Conservation (phyloP, 2,797 vertebrate genomes). For the Oreochromis mossambicus region DNA sequence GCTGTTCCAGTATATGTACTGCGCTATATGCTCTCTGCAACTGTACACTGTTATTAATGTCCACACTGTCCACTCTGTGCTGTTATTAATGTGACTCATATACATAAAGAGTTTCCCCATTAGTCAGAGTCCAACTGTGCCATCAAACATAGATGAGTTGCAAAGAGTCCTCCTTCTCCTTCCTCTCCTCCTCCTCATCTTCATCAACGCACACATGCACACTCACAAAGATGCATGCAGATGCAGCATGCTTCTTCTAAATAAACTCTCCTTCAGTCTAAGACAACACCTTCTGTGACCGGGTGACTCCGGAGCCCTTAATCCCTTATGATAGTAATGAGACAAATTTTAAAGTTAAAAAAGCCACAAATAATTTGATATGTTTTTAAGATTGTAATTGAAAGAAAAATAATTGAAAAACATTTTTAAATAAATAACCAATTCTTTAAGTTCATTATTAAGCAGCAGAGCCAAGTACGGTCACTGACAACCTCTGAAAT, state of each 20-base stretch:
- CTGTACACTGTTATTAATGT: slow-evolving; percentile 64
- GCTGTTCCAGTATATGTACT: slow-evolving; percentile 9
- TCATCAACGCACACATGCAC: not conserved
- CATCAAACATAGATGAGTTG: slow-evolving; percentile 51
- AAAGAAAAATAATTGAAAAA: not conserved
- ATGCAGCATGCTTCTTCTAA: not conserved
- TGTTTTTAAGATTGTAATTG: not conserved
- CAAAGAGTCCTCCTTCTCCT: not conserved
- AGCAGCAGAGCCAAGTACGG: not conserved
- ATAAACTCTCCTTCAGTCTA: not conserved
- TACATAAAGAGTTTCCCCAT: slow-evolving; percentile 73
- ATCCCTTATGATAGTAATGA: not conserved
- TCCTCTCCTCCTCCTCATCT: not conserved
- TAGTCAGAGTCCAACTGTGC: slow-evolving; percentile 71
- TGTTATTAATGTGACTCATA: slow-evolving; percentile 78
- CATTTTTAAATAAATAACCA: not conserved
- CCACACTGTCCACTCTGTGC: slow-evolving; percentile 53
- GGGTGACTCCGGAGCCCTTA: not conserved
- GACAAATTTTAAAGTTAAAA: not conserved
- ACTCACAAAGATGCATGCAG: not conserved
- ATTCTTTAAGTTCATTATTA: not conserved
- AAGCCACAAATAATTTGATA: not conserved
- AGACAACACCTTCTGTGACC: not conserved
- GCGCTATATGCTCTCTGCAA: slow-evolving; percentile 41
- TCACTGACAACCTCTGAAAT: not conserved